Percentiles rank a stretch among this genome's conserved stretches.
Conservation (phyloP, 2,113 vertebrate genomes). For the Motacilla tschutschensis region DNA sequence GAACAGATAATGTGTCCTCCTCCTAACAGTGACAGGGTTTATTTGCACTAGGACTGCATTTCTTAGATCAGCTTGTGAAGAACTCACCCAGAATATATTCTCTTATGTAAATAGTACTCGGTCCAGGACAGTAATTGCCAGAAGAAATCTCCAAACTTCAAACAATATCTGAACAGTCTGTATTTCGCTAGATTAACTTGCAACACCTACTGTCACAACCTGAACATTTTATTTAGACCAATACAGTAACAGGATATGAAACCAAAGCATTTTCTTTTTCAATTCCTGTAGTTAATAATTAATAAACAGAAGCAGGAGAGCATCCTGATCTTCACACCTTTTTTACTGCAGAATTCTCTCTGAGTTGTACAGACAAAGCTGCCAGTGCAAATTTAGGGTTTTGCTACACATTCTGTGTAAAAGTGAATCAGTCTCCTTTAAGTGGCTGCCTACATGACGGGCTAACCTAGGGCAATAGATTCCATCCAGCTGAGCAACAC, state of each 20-base stretch:
- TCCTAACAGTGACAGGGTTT: background rate
- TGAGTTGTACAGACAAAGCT: background rate
- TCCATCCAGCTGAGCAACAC: slow-evolving; percentile 21
- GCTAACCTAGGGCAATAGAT: slow-evolving; percentile 27
- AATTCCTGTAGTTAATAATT: background rate
- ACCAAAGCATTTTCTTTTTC: background rate
- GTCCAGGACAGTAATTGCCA: background rate
- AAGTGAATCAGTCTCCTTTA: slow-evolving; percentile 12
- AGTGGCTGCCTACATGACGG: background rate
- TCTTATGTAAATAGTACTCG: background rate
- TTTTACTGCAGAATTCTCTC: background rate
- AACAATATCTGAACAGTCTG: background rate
- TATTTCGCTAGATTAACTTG: background rate
- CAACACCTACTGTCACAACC: background rate
- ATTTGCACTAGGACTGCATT: background rate
- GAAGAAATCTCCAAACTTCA: background rate
- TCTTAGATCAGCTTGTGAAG: background rate
- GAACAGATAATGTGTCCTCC: background rate
- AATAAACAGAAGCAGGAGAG: background rate
- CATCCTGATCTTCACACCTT: background rate
- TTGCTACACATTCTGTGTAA: background rate
- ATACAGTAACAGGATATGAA: background rate
- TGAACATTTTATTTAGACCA: background rate
- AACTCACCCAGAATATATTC: background rate
- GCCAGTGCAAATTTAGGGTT: background rate